Evolutionary conservation across 2,113 vertebrate genomes (phyloP).

Genomic region (Delphinus delphis): DNA sequence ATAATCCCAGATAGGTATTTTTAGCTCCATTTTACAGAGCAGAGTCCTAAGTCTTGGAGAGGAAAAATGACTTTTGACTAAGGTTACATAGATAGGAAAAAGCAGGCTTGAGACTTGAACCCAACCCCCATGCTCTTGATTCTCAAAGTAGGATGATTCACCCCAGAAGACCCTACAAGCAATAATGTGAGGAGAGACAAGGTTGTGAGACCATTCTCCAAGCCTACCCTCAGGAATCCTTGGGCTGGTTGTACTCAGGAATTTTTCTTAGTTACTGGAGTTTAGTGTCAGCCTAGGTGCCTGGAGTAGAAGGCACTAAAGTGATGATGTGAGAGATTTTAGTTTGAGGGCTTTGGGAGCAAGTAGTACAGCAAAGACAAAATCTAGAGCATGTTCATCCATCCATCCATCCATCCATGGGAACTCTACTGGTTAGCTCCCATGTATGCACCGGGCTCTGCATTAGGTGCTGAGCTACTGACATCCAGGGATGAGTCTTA

Average conservation of each 20-base stretch:
- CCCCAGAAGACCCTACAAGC: not conserved
- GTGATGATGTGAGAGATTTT: not conserved
- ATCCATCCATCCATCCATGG: not conserved
- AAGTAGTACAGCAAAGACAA: not conserved
- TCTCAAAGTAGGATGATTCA: not conserved
- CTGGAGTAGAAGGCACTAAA: not conserved
- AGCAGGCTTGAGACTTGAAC: not conserved
- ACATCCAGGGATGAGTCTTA: not conserved
- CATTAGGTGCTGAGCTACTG: not conserved
- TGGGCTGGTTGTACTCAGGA: not conserved
- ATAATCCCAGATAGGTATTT: not conserved
- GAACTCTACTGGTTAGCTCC: not conserved
- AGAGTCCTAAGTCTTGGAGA: conserved; percentile 16
- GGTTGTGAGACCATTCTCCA: not conserved
- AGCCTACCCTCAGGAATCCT: not conserved
- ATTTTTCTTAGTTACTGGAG: conserved; percentile 34
- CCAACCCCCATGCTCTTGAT: not conserved
- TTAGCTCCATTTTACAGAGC: conserved; percentile 37
- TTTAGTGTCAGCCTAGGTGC: not conserved
- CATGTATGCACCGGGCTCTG: not conserved
- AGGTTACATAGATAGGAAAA: not conserved
- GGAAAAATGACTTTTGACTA: conserved; percentile 26
- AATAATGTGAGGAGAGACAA: not conserved
- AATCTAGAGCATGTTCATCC: not conserved
- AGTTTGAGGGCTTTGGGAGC: not conserved